phyloP scores from a whole-genome alignment of 2,797 vertebrate species.

The Sebastes hubbsi region DNA sequence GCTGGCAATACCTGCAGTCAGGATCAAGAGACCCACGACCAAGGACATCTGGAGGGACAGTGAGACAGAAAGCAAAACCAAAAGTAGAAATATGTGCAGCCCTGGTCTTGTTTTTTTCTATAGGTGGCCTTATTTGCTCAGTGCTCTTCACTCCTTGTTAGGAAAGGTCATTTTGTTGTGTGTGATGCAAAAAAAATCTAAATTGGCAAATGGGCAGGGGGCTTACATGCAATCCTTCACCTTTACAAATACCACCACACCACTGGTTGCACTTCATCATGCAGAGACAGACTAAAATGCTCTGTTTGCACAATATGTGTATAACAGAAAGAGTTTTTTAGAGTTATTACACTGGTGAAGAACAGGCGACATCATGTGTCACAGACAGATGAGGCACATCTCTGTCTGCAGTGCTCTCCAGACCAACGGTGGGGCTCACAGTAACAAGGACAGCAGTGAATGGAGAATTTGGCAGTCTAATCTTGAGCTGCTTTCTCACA shows the following conservation, averaged over 20 bases:
- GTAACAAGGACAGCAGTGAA: neutral
- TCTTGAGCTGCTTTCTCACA: too few species aligned
- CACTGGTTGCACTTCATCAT: constrained; percentile 48
- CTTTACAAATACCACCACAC: constrained; percentile 59
- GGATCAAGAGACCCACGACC: constrained; percentile 80
- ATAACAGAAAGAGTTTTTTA: neutral
- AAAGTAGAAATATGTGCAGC: neutral
- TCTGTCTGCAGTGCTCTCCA: neutral
- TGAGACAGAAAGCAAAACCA: neutral
- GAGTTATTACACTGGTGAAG: constrained; percentile 6
- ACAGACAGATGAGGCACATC: neutral
- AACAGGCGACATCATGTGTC: neutral
- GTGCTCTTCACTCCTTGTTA: constrained; percentile 34
- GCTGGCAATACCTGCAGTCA: constrained; percentile 86
- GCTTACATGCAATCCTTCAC: constrained; percentile 27
- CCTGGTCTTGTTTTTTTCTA: constrained; percentile 3
- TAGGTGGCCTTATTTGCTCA: constrained; percentile 3
- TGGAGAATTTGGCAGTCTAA: neutral
- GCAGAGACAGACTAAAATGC: constrained; percentile 22
- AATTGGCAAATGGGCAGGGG: constrained; percentile 26
- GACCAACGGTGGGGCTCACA: neutral
- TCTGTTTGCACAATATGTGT: constrained; percentile 9
- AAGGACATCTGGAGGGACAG: constrained; percentile 85
- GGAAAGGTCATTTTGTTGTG: constrained; percentile 65
- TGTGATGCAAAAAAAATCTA: constrained; percentile 50